Percentiles rank a stretch among this genome's conserved stretches.
Evolutionary conservation across 1,140 invertebrate species (phyloP).

Genomic region (Macrocentrus cingulum): DNA sequence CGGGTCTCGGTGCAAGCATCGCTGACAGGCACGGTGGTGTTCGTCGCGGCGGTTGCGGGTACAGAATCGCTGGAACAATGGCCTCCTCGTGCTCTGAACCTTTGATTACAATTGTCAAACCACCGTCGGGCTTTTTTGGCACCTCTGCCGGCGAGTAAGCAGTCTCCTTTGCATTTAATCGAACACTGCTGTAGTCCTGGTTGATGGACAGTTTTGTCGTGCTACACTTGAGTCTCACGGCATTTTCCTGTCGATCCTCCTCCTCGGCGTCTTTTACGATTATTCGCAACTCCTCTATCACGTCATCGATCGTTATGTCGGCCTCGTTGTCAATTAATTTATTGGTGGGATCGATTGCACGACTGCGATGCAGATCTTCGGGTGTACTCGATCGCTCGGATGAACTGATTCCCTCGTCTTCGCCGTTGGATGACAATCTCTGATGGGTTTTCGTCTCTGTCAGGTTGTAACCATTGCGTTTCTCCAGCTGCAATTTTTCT

Average conservation of each 20-base stretch:
- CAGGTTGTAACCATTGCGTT: conserved; percentile 43
- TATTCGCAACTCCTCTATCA: conserved; percentile 81
- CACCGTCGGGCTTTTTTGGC: conserved; percentile 4
- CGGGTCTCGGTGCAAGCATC: conserved; percentile 42
- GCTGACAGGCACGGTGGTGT: conserved; percentile 46
- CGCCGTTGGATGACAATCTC: conserved; percentile 69
- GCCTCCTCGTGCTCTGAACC: conserved; percentile 61
- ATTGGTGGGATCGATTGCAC: conserved; percentile 24
- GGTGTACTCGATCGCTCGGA: conserved; percentile 76
- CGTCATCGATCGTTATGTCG: conserved; percentile 84
- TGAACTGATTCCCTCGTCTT: conserved; percentile 84
- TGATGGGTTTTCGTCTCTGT: conserved; percentile 35
- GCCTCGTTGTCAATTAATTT: conserved; percentile 66
- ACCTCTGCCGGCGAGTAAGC: background rate
- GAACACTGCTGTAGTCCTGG: too few species aligned
- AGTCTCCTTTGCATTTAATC: too few species aligned
- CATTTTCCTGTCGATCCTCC: conserved; percentile 44
- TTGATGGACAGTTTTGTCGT: background rate
- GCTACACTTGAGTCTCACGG: background rate
- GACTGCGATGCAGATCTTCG: conserved; percentile 52
- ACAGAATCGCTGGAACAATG: conserved; percentile 65
- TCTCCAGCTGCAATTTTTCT: conserved; percentile 44
- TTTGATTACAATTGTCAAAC: conserved; percentile 51
- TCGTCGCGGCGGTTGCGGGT: conserved; percentile 65
- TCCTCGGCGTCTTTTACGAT: conserved; percentile 84